Conservation (phyloP, 53 echinoderm and acorn worm species). For the Antedon mediterranea region DNA sequence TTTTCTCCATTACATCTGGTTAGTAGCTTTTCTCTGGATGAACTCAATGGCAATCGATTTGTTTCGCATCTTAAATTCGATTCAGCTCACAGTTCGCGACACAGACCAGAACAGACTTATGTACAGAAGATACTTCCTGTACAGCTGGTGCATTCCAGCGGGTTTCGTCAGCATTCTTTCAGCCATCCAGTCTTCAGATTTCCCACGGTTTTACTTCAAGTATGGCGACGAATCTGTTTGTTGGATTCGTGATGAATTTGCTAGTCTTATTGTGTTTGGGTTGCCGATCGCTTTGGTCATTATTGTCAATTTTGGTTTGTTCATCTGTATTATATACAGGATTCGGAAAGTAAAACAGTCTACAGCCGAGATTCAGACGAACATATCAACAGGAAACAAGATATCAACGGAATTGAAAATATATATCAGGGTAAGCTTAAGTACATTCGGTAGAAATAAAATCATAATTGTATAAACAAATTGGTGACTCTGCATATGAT, state of each 20-base stretch:
- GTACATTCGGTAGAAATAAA: too few species aligned
- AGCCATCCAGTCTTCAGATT: background rate
- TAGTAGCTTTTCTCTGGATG: background rate
- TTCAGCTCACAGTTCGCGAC: background rate
- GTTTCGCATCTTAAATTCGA: background rate
- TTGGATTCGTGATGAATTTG: background rate
- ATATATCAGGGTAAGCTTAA: background rate
- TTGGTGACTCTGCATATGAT: too few species aligned
- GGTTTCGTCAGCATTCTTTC: background rate
- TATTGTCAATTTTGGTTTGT: background rate
- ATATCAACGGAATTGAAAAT: background rate
- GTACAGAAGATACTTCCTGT: background rate
- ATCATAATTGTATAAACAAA: too few species aligned
- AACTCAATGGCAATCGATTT: background rate
- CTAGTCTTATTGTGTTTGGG: background rate
- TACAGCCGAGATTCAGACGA: background rate
- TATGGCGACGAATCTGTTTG: background rate
- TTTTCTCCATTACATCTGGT: background rate
- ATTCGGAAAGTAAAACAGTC: background rate
- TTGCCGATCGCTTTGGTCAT: background rate
- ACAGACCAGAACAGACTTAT: background rate
- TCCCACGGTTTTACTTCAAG: background rate
- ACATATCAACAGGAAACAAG: background rate
- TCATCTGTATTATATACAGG: background rate
- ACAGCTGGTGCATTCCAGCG: background rate